Evolutionary conservation across 2,113 vertebrate species (phyloP).

Genomic region (Hippocampus guttulatus): DNA sequence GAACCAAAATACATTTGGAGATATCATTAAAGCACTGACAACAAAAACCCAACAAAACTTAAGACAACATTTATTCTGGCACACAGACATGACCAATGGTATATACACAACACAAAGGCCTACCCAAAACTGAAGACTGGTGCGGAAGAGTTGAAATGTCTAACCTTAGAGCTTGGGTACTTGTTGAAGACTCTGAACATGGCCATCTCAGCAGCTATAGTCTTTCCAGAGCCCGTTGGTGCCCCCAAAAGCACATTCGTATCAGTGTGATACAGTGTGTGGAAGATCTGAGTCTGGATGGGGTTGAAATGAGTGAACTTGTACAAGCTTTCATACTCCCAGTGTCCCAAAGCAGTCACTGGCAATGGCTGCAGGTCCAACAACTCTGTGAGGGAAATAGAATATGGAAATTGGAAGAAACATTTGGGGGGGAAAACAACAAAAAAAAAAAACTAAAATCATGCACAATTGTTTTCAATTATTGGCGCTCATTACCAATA

Average conservation of each 20-base stretch:
- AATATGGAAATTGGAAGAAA: not conserved
- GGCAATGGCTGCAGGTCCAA: conserved; percentile 94
- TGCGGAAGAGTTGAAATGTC: not conserved
- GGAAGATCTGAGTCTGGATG: conserved; percentile 98
- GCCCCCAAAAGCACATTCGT: conserved; percentile 95
- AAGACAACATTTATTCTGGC: not conserved
- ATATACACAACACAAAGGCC: not conserved
- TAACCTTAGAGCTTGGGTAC: conserved; percentile 88
- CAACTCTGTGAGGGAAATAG: conserved; percentile 77
- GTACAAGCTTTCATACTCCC: conserved; percentile 85
- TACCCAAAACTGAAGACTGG: not conserved
- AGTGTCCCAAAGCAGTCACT: conserved; percentile 81
- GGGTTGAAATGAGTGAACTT: conserved; percentile 98
- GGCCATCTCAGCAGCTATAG: conserved; percentile 94
- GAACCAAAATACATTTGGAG: not conserved
- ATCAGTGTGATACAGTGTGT: conserved; percentile 93
- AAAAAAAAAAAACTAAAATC: not conserved
- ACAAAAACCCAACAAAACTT: not conserved
- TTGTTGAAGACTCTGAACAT: conserved; percentile 96
- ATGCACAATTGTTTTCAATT: not conserved
- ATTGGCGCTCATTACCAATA: not conserved
- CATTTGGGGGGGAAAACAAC: too few relatives aligned
- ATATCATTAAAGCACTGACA: too few relatives aligned
- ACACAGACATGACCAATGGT: not conserved
- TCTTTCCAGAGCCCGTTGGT: conserved; percentile 96